Evolutionary conservation across 2,113 vertebrate genomes (phyloP).

Genomic region (Capricornis sumatraensis): DNA sequence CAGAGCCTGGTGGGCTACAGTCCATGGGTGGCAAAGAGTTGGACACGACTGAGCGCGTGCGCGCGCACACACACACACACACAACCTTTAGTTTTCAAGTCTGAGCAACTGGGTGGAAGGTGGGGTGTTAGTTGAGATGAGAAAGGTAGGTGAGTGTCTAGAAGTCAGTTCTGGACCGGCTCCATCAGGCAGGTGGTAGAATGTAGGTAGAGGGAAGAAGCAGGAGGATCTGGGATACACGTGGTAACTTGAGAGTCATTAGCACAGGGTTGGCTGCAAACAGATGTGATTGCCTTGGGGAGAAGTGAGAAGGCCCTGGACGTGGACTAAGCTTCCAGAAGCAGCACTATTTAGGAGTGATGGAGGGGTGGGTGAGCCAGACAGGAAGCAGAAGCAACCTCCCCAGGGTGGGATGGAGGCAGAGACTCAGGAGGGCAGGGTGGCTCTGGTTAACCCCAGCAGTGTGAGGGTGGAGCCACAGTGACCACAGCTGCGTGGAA

Average conservation of each 20-base stretch:
- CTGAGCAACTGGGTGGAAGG: not conserved
- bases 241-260: not conserved
- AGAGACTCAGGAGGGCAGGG: not conserved
- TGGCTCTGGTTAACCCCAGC: not conserved
- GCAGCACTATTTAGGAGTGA: not conserved
- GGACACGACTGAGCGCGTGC: rapidly evolving
- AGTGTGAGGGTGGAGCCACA: not conserved
- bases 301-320: not conserved
- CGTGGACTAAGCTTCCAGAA: not conserved
- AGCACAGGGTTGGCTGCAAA: not conserved
- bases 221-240: not conserved
- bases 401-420: not conserved
- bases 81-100: not conserved
- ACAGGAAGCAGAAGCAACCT: not conserved
- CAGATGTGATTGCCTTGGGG: not conserved
- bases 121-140: not conserved
- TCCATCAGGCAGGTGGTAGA: not conserved
- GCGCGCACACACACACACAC: not conserved
- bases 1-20: not conserved
- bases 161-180: not conserved
- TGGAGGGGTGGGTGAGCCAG: not conserved
- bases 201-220: not conserved
- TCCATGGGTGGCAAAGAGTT: not conserved
- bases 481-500: not conserved
- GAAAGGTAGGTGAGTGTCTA: not conserved